These are phyloP conservation scores for Carollia perspicillata DNA, from an alignment of 2,113 vertebrate genomes.

Conservation along the genomic window DNA sequence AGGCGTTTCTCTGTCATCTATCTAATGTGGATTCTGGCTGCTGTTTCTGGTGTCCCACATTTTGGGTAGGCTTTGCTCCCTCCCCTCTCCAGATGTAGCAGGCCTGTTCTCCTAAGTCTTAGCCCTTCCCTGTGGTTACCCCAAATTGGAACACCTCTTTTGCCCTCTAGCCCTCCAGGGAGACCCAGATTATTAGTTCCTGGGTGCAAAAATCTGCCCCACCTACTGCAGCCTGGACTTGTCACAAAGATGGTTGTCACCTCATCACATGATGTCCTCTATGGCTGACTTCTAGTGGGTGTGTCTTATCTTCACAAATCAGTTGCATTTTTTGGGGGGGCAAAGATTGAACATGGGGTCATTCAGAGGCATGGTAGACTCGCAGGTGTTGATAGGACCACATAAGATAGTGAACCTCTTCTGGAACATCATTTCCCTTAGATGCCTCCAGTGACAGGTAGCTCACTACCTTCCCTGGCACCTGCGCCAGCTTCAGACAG, in stretches of 20 bases:
- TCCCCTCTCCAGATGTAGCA: not conserved
- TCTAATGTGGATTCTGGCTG: not conserved
- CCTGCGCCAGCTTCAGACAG: not conserved
- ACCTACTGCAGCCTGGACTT: not conserved
- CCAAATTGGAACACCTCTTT: not conserved
- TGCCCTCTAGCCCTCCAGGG: not conserved
- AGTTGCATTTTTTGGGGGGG: not conserved
- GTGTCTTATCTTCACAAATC: not conserved
- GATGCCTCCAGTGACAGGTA: not conserved
- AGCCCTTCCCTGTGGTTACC: not conserved
- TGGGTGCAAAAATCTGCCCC: not conserved
- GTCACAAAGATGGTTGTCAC: not conserved
- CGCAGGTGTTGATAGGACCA: too few species aligned
- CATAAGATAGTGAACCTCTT: not conserved
- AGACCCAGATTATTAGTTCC: not conserved
- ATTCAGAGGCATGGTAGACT: not conserved
- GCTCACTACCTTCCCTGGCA: not conserved
- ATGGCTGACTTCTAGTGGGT: not conserved
- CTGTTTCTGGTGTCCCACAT: not conserved
- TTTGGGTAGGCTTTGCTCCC: not conserved
- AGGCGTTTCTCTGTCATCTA: not conserved
- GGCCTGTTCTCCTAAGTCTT: too few species aligned
- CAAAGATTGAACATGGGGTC: not conserved
- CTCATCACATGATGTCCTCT: not conserved
- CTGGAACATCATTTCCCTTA: not conserved